Base-by-base conservation (phyloP, 2,797 vertebrate genomes). In the Thalassophryne amazonica region DNA sequence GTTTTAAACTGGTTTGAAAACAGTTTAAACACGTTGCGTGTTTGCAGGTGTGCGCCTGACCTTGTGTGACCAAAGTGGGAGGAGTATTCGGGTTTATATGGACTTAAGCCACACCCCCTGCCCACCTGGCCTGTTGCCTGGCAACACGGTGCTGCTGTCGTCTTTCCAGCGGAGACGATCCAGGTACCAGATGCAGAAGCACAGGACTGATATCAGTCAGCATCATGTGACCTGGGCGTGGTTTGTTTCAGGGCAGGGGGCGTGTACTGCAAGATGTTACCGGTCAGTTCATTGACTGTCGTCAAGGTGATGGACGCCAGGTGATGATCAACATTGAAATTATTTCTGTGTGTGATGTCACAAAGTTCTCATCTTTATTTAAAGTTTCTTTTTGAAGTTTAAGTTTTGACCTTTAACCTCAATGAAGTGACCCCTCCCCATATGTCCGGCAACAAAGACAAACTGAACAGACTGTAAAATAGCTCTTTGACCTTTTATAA, bases 61-160 rank as follows among this genome's bases (percentile, higher is more conserved):
- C 0, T 17, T 81, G 21, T 73, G 70, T 60, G 76, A 83, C 54
- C 35, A 31, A 9, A 68, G 17, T 67, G 73, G 80, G 25, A 28
- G 48, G 51, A 83, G 59, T 10, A 56, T 85, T 0, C 53, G 62
- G 11, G 78, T 81, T 2, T 86, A 85, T 60, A 27, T 84, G 57
- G 64, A 78, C 30, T 12, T 76, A 10, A 66, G 62, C 47, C 70
- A 60, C 70, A 24, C 71, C 47, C 57, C 69, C 6, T 81, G 76
- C 28, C 48, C 51, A 30, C 70, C 60, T 31, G 81, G 81, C 6
- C 30, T 86, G 57, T 73, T 86, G 43, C 80, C 82, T 17, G 80
- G 84, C 14, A 83, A 81, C 78, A 74, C 34, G 1, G 20, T 86
- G 39, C 38, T 72, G 35, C 37, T 86, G 27, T 76, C 56, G 17